Percentiles rank a stretch among this genome's conserved stretches.
These are phyloP conservation scores for Guaruba guarouba DNA, from an alignment of 2,113 vertebrate genomes.

Conservation along the genomic window DNA sequence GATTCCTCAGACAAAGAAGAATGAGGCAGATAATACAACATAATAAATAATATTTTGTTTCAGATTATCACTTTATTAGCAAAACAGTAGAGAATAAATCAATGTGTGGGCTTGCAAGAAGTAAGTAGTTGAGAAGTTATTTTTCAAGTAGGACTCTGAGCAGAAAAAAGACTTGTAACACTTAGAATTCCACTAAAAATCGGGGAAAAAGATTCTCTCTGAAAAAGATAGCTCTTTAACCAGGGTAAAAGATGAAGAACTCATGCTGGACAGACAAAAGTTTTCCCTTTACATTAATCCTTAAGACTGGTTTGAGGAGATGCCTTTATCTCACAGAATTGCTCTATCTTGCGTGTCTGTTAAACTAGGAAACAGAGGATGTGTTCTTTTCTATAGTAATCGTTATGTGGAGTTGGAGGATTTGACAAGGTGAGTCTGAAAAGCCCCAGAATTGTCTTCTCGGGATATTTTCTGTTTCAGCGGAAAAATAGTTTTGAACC, in stretches of 20 bases:
- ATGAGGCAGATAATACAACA: constrained; percentile 58
- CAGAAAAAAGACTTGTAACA: not conserved
- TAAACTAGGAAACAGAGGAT: not conserved
- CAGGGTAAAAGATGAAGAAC: not conserved
- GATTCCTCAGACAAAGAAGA: constrained; percentile 59
- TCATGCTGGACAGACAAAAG: not conserved
- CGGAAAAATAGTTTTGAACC: not conserved
- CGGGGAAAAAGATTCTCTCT: not conserved
- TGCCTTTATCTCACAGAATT: not conserved
- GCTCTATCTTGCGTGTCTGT: not conserved
- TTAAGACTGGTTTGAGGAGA: not conserved
- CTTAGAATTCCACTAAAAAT: not conserved
- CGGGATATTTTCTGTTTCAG: not conserved
- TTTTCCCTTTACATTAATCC: not conserved
- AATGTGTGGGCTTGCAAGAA: not conserved
- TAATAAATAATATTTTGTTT: constrained; percentile 73
- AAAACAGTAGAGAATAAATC: constrained; percentile 63
- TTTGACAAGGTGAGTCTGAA: not conserved
- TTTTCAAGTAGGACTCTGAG: not conserved
- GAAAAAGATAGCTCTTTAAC: not conserved
- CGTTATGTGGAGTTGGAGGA: not conserved
- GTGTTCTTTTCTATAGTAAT: constrained; percentile 1
- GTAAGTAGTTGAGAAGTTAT: not conserved
- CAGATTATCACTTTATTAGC: constrained; percentile 70
- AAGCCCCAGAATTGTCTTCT: not conserved